A percentile compares a stretch with the other conserved stretches of the same genome.
phyloP scores from a whole-genome alignment of 2,797 vertebrate species.

The Eutrigla gurnardus region DNA sequence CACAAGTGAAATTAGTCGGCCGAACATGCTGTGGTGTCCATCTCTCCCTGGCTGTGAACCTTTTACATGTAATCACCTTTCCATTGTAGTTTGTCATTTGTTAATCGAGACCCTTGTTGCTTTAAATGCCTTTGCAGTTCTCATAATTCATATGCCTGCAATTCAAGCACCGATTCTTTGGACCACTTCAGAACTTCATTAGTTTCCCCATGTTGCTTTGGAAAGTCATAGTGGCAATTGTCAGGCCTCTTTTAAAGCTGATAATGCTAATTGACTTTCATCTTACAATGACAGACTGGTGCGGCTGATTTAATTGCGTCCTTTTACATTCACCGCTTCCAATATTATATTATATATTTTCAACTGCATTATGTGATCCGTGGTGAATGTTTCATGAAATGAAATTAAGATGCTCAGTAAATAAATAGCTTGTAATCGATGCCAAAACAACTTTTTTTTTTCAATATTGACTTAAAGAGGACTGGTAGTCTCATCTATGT shows the following conservation, averaged over 20 bases:
- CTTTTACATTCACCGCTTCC: constrained; percentile 29
- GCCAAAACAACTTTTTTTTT: constrained; percentile 14
- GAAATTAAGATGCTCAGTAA: constrained; percentile 15
- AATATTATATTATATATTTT: constrained; percentile 18
- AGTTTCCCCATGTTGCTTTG: constrained; percentile 38
- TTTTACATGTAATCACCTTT: constrained; percentile 2
- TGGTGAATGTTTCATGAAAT: constrained; percentile 33
- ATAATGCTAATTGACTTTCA: constrained; percentile 37
- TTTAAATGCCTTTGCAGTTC: constrained; percentile 10
- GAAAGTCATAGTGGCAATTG: constrained; percentile 42
- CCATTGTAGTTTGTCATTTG: constrained; percentile 28
- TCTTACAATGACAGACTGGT: constrained; percentile 18
- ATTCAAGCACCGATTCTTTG: constrained; percentile 30
- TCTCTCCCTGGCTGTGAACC: constrained; percentile 10
- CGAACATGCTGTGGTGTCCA: not conserved
- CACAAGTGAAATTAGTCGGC: not conserved
- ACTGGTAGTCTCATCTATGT: not conserved
- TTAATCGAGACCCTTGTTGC: constrained; percentile 37
- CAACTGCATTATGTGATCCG: constrained; percentile 6
- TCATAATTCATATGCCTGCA: constrained; percentile 31
- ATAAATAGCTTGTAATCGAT: constrained; percentile 38
- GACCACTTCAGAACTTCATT: constrained; percentile 43
- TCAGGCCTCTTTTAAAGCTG: constrained; percentile 42
- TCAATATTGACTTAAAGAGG: constrained; percentile 26
- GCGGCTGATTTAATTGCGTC: constrained; percentile 17